phyloP scores from a whole-genome alignment of 2,113 vertebrate genomes.

The Actenoides hombroni region DNA sequence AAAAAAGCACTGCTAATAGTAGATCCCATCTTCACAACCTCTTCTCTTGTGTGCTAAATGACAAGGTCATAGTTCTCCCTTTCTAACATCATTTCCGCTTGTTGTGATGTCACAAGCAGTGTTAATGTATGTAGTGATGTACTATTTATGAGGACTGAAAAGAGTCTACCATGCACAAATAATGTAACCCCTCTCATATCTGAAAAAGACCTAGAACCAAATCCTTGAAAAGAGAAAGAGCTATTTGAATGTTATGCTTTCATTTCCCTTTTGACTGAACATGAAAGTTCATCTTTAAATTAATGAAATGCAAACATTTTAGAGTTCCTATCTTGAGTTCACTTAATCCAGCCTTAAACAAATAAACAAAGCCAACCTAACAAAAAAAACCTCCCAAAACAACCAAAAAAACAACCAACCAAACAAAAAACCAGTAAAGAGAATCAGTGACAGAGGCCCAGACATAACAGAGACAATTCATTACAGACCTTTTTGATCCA shows the following conservation, averaged over 20 bases:
- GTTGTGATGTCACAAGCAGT: neutral
- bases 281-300: constrained; percentile 9
- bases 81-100: neutral
- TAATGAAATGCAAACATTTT: neutral
- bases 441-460: neutral
- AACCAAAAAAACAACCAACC: neutral
- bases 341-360: neutral
- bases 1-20: neutral
- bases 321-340: constrained; percentile 4
- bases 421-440: neutral
- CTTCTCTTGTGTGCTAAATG: neutral
- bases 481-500: constrained; percentile 32
- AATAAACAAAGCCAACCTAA: neutral
- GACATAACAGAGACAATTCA: constrained; percentile 10
- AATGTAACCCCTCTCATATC: neutral
- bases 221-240: neutral
- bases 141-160: neutral
- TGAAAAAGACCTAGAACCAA: neutral
- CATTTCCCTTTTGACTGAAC: neutral
- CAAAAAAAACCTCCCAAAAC: neutral
- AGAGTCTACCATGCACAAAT: neutral
- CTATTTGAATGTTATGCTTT: constrained; percentile 4
- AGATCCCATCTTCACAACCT: neutral
- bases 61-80: neutral
- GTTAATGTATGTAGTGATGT: neutral